Evolutionary conservation across 2,888 invertebrate genomes (phyloP), one percentile per base, ranked within the genome.

Genomic region (Meghimatium bilineatum): DNA sequence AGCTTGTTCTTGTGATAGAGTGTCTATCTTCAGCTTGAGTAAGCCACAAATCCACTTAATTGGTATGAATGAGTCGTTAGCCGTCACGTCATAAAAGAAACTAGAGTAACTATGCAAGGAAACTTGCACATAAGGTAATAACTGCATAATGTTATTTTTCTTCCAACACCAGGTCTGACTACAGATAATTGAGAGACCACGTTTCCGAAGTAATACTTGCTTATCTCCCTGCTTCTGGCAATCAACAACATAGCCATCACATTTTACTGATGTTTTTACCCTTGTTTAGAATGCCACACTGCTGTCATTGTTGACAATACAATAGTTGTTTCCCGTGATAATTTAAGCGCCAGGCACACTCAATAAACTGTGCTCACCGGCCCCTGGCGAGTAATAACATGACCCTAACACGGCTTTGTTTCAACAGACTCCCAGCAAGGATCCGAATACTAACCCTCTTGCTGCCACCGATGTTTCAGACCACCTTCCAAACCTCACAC

Each of bases 401-500:
- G 72, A 38, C 72, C 72, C 38, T n/a, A 38, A 38, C 44, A 72
- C 10, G 44, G 3, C 49, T 72, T 49, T 77, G 77, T 78, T 78
- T 32, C 78, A 26, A 63, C 32, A 49, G 44, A 49, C 38, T 38
- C 63, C 36, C 38, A 26, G 38, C 60, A 2, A 77, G 38, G 3
- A n/a, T 36, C 63, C 20, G 38, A 14, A 60, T 78, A 34, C 29
- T 32, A 67, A 1, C 29, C 32, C 49, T 44, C 38, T 23, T 32
- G 29, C 29, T n/a, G 0, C 67, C 52, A 78, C 20, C 32, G 23
- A 66, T 49, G 66, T 67, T 66, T 6, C 3, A 23, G 78, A 78
- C 78, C 78, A 67, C 78, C 78, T 67, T 49, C 78, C 49, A n/a
- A 29, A 0, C 29, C 29, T 44, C 20, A 67, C 78, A 78, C 78